Percentiles rank a stretch among this genome's conserved stretches.
Evolutionary conservation across 1,140 invertebrate genomes (phyloP).

Genomic region (Sitodiplosis mosellana): DNA sequence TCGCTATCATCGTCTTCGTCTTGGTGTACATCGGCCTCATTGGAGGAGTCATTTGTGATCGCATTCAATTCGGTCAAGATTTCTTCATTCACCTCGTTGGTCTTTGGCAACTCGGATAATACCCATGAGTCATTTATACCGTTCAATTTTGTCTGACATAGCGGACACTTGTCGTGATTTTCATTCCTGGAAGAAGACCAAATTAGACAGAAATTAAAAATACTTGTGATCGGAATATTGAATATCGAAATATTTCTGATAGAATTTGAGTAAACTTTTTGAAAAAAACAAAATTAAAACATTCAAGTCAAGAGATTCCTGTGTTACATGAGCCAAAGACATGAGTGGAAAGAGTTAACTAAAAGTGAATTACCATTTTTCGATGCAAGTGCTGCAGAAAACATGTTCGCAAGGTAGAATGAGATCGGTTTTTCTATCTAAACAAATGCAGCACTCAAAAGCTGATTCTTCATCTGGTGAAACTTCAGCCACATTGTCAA

Average conservation of each 20-base stretch:
- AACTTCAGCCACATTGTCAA: background rate
- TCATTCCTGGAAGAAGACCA: conserved; percentile 34
- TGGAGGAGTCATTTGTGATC: background rate
- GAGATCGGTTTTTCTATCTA: conserved; percentile 44
- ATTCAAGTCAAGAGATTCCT: no score
- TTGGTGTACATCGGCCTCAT: background rate
- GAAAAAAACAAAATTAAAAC: no score
- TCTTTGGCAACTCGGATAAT: conserved; percentile 39
- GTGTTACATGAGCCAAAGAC: no score
- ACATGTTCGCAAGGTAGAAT: conserved; percentile 45
- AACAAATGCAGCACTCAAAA: conserved; percentile 49
- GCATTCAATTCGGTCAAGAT: conserved; percentile 18
- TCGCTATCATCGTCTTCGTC: background rate
- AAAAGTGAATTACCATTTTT: conserved; percentile 46
- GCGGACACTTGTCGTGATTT: conserved; percentile 43
- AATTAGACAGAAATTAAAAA: conserved; percentile 1
- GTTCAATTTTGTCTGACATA: conserved; percentile 39
- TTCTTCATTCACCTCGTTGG: conserved; percentile 38
- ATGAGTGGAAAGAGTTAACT: no score
- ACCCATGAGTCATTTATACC: conserved; percentile 48
- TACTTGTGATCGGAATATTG: conserved; percentile 1
- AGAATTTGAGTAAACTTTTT: background rate
- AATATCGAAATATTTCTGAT: conserved; percentile 1
- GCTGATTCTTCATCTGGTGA: conserved; percentile 11
- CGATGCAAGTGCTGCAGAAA: conserved; percentile 47